phyloP scores from a whole-genome alignment of 2,113 vertebrate species.

The Tychaedon coryphoeus region DNA sequence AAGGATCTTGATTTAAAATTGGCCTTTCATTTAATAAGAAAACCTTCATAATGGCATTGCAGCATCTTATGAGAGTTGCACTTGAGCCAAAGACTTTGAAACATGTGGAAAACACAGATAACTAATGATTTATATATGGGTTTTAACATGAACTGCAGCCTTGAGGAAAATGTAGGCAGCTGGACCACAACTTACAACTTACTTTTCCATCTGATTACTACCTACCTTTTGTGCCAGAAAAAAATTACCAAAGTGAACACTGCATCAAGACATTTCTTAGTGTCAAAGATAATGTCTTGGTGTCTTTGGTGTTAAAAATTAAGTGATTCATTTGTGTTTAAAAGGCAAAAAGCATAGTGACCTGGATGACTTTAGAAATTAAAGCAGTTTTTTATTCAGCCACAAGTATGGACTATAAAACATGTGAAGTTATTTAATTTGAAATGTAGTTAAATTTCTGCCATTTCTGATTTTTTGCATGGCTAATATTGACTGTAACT shows the following conservation, averaged over 20 bases:
- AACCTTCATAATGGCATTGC: neutral
- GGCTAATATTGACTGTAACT: neutral
- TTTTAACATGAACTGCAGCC: neutral
- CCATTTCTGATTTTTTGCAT: neutral
- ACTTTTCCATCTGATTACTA: neutral
- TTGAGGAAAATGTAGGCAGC: neutral
- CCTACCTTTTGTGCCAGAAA: neutral
- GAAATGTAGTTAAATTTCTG: neutral
- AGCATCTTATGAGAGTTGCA: neutral
- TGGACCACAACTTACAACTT: neutral
- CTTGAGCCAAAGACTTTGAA: neutral
- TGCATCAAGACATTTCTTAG: neutral
- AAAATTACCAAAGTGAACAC: neutral
- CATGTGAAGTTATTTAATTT: neutral
- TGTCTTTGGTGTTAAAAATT: neutral
- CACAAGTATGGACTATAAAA: neutral
- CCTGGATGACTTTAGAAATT: neutral
- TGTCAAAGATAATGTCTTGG: neutral
- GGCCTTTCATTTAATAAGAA: neutral
- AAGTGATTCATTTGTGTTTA: neutral
- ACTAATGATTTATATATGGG: neutral
- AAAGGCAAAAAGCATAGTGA: neutral
- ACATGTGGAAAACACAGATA: neutral
- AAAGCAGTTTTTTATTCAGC: neutral
- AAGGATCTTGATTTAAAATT: neutral